Evolutionary conservation across 2,888 invertebrate species (phyloP), one percentile per base, ranked within the genome.

Genomic region (Eupelmus urozonus): DNA sequence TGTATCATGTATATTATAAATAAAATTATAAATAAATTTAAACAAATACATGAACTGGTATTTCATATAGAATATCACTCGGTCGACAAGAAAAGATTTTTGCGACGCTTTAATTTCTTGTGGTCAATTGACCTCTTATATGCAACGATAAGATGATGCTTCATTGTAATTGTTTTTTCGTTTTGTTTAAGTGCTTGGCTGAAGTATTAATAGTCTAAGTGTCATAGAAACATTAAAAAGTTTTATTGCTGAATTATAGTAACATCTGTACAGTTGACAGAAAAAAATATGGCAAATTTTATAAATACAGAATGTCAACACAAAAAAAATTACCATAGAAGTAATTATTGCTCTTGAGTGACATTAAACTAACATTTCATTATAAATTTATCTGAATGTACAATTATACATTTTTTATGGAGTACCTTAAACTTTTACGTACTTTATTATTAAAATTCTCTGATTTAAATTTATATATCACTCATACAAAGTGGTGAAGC

Each of bases 131-230:
- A 62, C 29, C 63, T 3, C 20, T 34, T 55, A n/a, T n/a, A 51
- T 63, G 63, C 65, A 57, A 73, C 65, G 65, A 73, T 23, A 62
- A 49, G 16, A 23, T 45, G 23, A 29, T 45, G 57, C 65, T 73
- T 65, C 40, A 62, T 20, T 51, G 25, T 53, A 49, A 34, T 9
- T 59, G 42, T 23, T 13, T 13, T 25, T 45, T 70, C 45, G 27
- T 57, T 57, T 40, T 34, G 42, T 29, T 11, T 23, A 16, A 42
- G 0, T 13, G 20, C 55, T 23, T 23, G 18, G 45, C 40, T 45
- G 13, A 27, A 72, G 29, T 23, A 16, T 27, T 20, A 27, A 13
- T 73, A 55, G 34, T 49, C 29, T 66, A n/a, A 25, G 27, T 18
- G 63, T 73, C 27, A 65, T 29, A 4, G 63, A 71, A 71, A 23